phyloP scores from a whole-genome alignment of 2,888 invertebrate species.

The Ennomos erosarius region DNA sequence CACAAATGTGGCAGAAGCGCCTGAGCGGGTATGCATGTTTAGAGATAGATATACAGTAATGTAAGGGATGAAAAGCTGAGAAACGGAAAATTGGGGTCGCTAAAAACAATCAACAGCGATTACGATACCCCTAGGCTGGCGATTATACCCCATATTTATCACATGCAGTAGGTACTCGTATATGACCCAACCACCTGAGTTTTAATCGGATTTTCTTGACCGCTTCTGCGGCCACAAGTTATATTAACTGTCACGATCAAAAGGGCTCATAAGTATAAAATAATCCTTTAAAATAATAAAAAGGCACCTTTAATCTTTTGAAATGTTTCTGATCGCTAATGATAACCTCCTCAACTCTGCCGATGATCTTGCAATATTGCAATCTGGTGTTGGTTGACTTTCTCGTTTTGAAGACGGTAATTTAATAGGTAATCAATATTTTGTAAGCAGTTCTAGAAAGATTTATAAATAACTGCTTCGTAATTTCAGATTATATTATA shows the following conservation, averaged over 20 bases:
- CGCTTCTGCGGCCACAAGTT: not conserved
- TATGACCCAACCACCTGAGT: too few species aligned
- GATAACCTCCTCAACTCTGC: slow-evolving; percentile 32
- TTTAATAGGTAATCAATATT: slow-evolving; percentile 21
- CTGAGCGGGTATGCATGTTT: too few species aligned
- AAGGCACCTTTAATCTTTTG: slow-evolving; percentile 5
- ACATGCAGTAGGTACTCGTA: too few species aligned
- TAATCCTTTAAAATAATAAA: slow-evolving; percentile 1
- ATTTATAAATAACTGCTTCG: slow-evolving; percentile 17
- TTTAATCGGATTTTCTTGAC: too few species aligned
- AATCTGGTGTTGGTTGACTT: slow-evolving; percentile 24
- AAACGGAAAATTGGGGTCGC: too few species aligned
- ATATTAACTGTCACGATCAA: slow-evolving; percentile 1
- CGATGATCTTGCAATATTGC: slow-evolving; percentile 37
- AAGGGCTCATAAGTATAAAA: not conserved
- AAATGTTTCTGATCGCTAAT: slow-evolving; percentile 19
- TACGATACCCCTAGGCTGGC: too few species aligned
- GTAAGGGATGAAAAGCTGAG: too few species aligned
- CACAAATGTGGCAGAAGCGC: too few species aligned
- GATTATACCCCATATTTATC: too few species aligned
- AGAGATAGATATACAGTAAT: too few species aligned
- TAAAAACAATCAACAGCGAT: too few species aligned
- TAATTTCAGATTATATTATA: slow-evolving; percentile 19
- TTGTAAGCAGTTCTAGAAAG: slow-evolving; percentile 26
- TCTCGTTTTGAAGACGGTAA: slow-evolving; percentile 16